Evolutionary conservation across 2,113 vertebrate species (phyloP).

Genomic region (Rhinichthys klamathensis): DNA sequence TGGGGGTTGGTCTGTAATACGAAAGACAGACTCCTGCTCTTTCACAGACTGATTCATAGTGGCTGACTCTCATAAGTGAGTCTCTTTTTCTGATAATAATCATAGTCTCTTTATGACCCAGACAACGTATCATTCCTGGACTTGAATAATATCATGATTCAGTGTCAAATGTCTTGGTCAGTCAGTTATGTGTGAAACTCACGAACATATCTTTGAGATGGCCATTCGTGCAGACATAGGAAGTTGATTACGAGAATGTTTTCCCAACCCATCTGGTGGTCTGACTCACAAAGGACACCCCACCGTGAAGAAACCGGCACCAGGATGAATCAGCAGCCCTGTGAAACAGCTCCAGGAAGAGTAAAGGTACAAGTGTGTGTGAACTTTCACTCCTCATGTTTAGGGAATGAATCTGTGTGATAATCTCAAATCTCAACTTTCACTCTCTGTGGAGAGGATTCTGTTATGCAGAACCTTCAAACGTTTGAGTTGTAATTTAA

Average conservation of each 20-base stretch:
- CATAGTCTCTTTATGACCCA: background rate
- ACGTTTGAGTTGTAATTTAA: background rate
- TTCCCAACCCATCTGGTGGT: constrained; percentile 61
- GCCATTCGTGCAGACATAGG: constrained; percentile 34
- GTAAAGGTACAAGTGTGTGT: constrained; percentile 56
- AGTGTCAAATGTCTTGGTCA: constrained; percentile 16
- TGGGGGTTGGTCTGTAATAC: background rate
- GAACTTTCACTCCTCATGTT: constrained; percentile 69
- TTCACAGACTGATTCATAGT: constrained; percentile 40
- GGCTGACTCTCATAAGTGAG: constrained; percentile 17
- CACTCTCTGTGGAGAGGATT: constrained; percentile 8
- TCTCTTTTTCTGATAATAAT: background rate
- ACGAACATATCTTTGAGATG: constrained; percentile 19
- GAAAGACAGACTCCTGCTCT: background rate
- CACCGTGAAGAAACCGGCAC: constrained; percentile 57
- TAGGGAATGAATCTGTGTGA: constrained; percentile 58
- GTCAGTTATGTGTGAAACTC: constrained; percentile 15
- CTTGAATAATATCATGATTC: constrained; percentile 40
- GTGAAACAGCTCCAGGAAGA: constrained; percentile 46
- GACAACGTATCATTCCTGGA: constrained; percentile 18
- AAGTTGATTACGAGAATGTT: constrained; percentile 54
- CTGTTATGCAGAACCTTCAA: background rate
- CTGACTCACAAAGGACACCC: constrained; percentile 70
- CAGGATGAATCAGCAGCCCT: constrained; percentile 68
- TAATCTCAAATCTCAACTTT: constrained; percentile 37